A percentile compares a stretch with the other conserved stretches of the same genome.
Conservation (phyloP, 2,888 invertebrate genomes). For the Nesidiocoris tenuis region DNA sequence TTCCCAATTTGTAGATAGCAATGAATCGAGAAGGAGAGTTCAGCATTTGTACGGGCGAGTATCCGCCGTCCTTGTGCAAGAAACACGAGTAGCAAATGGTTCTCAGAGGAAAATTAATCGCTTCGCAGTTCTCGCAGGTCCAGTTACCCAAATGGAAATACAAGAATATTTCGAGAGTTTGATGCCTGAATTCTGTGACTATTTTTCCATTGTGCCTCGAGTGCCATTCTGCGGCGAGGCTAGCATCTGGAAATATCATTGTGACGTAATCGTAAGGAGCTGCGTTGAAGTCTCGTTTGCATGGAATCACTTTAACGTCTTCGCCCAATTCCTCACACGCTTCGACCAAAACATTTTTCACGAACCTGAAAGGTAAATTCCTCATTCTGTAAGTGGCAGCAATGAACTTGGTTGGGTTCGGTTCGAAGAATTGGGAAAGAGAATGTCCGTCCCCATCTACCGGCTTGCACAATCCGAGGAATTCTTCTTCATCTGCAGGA, state of each 20-base stretch:
- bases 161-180: not conserved
- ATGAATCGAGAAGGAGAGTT: not conserved
- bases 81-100: slow-evolving; percentile 4
- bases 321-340: not conserved
- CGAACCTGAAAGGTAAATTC: not conserved
- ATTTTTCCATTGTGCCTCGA: not conserved
- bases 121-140: not conserved
- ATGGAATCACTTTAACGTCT: not conserved
- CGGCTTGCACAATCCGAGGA: not conserved
- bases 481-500: not conserved
- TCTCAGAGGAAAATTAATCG: not conserved
- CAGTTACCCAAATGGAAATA: not conserved
- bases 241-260: not conserved
- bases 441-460: not conserved
- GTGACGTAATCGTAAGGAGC: not conserved
- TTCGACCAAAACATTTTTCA: not conserved
- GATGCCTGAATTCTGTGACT: not conserved
- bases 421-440: not conserved
- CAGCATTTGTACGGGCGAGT: not conserved
- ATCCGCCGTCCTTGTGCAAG: not conserved
- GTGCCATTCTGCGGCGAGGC: not conserved
- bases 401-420: not conserved
- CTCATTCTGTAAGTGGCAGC: not conserved
- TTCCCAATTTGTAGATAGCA: not conserved
- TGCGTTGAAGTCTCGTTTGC: not conserved